Base-by-base conservation (phyloP, 2,797 vertebrate species). In the Lateolabrax maculatus region DNA sequence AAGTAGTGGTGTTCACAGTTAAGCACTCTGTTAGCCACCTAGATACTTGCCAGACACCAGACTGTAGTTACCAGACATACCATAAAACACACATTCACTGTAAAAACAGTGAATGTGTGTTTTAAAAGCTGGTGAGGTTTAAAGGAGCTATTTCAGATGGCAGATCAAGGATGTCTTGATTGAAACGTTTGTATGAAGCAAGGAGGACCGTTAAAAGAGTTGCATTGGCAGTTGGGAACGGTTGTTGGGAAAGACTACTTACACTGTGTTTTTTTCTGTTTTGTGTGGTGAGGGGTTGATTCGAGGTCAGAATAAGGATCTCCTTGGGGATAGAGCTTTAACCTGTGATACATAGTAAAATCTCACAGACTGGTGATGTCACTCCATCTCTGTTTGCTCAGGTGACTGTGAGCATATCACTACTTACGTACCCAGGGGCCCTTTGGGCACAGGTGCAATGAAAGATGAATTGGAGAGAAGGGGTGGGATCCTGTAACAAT, bases 371-470 rank as follows among this genome's bases (percentile, higher is more conserved):
- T 60, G 55, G 21, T 85, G 77, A 92, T 71, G 77, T 91, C 81
- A 92, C 69, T 56, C 52, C 29, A 80, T 62, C 66, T 75, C 29
- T 92, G 71, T 91, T 93, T 92, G 69, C 71, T 89, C 88, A 92
- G 89, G 83, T 90, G 89, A 87, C 44, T 55, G 63, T 84, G 62
- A 67, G 61, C 49, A 44, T 83, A 73, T 77, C 65, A 65, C 51
- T 34, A 67, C 41, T 48, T 60, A 53, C 48, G 63, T 37, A 48
- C 49, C 53, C 58, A 23, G 36, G 34, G 63, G 55, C 13, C 75
- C 56, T 67, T 60, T 72, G 46, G 44, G 36, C 44, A 44, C 27
- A 23, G 46, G 23, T 19, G 53, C 36, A 74, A 53, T 86, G 71
- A 85, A 66, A 77, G 77, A 77, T 63, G 55, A 83, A 74, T 39